phyloP scores from a whole-genome alignment of 1,140 invertebrate genomes.

The Drosophila persimilis region DNA sequence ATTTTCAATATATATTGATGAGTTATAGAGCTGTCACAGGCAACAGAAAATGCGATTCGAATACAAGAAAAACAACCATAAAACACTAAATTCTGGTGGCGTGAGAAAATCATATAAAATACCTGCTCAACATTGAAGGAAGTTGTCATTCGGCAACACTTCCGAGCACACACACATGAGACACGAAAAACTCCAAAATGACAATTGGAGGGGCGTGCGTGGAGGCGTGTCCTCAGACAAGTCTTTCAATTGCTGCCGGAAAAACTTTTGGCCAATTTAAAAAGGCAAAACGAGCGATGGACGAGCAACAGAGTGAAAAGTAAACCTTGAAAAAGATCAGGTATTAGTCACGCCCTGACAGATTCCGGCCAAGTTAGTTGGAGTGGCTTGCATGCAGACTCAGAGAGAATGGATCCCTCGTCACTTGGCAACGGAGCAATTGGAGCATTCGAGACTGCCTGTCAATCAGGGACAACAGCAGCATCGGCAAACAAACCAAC shows the following conservation, averaged over 20 bases:
- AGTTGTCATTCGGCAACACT: constrained; percentile 33
- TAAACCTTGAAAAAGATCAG: constrained; percentile 38
- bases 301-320: constrained; percentile 3
- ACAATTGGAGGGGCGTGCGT: constrained; percentile 62
- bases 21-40: constrained; percentile 14
- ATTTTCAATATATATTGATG: constrained; percentile 14
- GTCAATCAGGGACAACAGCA: constrained; percentile 67
- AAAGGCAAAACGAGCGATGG: constrained; percentile 20
- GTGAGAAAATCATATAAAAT: constrained; percentile 29
- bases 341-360: constrained; percentile 55
- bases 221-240: constrained; percentile 44
- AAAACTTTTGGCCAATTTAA: constrained; percentile 66
- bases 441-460: constrained; percentile 56
- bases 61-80: constrained; percentile 16
- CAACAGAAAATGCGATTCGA: too few relatives aligned
- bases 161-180: constrained; percentile 28
- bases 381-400: constrained; percentile 9
- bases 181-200: constrained; percentile 63
- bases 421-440: constrained; percentile 46
- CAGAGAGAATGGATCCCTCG: constrained; percentile 39
- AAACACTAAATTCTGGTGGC: constrained; percentile 17
- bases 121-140: constrained; percentile 29
- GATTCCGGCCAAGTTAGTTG: constrained; percentile 25
- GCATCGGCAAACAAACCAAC: constrained; percentile 59
- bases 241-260: constrained; percentile 56